Base-by-base conservation (phyloP, 1,140 invertebrate genomes). In the Centruroides vittatus region DNA sequence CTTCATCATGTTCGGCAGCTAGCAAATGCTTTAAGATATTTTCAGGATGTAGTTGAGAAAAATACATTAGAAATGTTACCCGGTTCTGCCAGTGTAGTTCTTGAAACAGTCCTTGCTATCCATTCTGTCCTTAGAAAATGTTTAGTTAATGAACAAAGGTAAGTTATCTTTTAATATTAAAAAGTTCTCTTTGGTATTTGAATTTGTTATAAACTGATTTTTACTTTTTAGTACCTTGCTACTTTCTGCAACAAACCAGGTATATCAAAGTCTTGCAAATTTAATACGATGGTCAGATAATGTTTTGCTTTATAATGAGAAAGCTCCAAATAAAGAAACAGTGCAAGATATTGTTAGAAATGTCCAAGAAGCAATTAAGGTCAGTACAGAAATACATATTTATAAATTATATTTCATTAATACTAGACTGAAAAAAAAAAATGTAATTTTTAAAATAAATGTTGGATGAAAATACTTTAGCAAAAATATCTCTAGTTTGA, bases 61-160 rank as follows among this genome's bases (percentile, higher is more conserved):
- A 86, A 90, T 70, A 93, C 88, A 74, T 77, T 92, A 63, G 89
- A 93, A 78, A 89, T 93, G 81, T 76, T 95, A 61, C 88, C 90
- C 0, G 91, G 89, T 49, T 92, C 92, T 73, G 89, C 89, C 58
- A 93, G 89, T 12, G 86, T 93, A 67, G 86, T 94, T 61, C 80
- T 96, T 61, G 92, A 96, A 72, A 89, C 85, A 13, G 86, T 94
- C 63, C 86, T 89, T 69, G 86, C 86, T 65, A 89, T 95, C 73
- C 88, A 90, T 74, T 84, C 85, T 35, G 73, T 80, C 58, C 78
- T 81, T 63, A 84, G 78, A 69, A 84, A 81, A 50, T 82, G 80
- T 66, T 78, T 84, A 52, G 74, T 83, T 54, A 83, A 82, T 66
- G 83, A 86, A 65, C 83, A 86, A 69, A 87, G 84, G 82, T 84